Conservation (phyloP, 2,888 invertebrate genomes). For the Mechanitis mazaeus region DNA sequence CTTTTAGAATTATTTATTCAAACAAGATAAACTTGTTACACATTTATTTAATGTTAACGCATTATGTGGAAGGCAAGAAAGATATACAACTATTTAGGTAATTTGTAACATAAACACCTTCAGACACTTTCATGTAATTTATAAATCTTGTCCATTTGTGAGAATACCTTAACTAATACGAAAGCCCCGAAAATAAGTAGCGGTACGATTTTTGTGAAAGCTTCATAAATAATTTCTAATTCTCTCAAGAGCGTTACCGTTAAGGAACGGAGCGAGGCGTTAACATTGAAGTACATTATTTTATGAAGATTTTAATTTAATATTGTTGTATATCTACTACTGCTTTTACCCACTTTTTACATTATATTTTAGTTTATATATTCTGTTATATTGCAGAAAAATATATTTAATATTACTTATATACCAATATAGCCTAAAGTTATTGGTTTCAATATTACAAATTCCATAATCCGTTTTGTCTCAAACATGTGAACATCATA, state of each 20-base stretch:
- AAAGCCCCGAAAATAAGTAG: constrained; percentile 13
- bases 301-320: constrained; percentile 13
- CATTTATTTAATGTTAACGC: no score
- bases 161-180: constrained; percentile 8
- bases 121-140: background rate
- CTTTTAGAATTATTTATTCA: no score
- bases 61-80: background rate
- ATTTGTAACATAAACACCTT: constrained; percentile 1
- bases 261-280: constrained; percentile 17
- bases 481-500: constrained; percentile 20
- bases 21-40: no score
- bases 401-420: background rate
- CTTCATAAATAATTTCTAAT: constrained; percentile 26
- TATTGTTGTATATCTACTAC: constrained; percentile 6
- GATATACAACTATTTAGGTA: background rate
- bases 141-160: constrained; percentile 5
- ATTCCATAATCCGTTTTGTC: constrained; percentile 28
- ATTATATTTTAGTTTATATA: background rate
- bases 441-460: constrained; percentile 25
- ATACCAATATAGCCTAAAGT: constrained; percentile 14
- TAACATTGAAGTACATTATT: constrained; percentile 20
- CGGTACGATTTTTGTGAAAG: constrained; percentile 20
- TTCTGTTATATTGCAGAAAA: no score
- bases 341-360: background rate
- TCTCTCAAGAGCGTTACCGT: constrained; percentile 20